phyloP scores from a whole-genome alignment of 92 coral and sea anemone species.

The Virgularia gustaviana region DNA sequence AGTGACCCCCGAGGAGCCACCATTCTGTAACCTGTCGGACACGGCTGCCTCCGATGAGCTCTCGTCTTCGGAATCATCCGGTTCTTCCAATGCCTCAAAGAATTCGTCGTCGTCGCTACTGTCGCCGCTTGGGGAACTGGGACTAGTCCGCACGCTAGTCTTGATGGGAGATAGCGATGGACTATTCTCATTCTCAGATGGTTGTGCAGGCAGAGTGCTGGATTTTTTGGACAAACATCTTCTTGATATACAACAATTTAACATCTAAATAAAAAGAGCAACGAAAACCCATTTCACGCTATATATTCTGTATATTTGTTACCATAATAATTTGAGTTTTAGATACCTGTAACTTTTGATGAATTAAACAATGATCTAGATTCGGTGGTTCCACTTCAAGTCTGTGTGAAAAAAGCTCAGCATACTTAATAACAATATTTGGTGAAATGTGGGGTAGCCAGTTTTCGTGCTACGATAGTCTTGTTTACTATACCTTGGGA shows the following conservation, averaged over 20 bases:
- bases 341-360: constrained; percentile 88
- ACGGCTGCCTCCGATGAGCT: constrained; percentile 25
- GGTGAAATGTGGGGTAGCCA: not conserved
- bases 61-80: constrained; percentile 51
- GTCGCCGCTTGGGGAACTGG: not conserved
- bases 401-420: constrained; percentile 34
- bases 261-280: constrained; percentile 59
- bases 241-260: constrained; percentile 93
- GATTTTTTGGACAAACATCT: constrained; percentile 60
- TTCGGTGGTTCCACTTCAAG: constrained; percentile 78
- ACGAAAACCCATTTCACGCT: not conserved
- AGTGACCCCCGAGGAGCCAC: not conserved
- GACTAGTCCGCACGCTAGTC: constrained; percentile 2
- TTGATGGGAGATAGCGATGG: too few species aligned
- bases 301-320: too few species aligned
- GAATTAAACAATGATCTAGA: constrained; percentile 87
- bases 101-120: constrained; percentile 83
- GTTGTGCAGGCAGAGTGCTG: constrained; percentile 23
- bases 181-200: not conserved
- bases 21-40: constrained; percentile 7
- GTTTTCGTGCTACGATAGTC: not conserved
- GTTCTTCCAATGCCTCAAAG: constrained; percentile 87
- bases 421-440: too few species aligned
- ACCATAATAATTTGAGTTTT: too few species aligned
- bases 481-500: constrained; percentile 62